Base-by-base conservation (phyloP, 2,797 vertebrate genomes). In the Onychomys torridus region DNA sequence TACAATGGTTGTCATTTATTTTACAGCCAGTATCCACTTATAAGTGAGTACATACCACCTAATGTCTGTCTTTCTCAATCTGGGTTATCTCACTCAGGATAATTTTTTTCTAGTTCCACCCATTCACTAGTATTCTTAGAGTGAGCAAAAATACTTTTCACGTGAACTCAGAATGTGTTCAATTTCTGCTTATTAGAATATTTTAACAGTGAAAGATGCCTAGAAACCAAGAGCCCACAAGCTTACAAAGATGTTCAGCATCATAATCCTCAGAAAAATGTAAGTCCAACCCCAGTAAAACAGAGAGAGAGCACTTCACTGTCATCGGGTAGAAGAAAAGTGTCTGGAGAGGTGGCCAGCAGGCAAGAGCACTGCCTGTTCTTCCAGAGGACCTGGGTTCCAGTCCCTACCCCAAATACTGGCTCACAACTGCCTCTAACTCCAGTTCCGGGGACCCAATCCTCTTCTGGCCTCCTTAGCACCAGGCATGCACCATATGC, bases 101-200 rank as follows among this genome's bases (percentile, higher is more conserved):
- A 21, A 73, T 40, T 73, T 37, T 73, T 71, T 71, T 23, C 34
- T 73, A 37, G 7, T 73, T 23, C n/a, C 16, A 73, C 23, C 69
- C 69, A 71, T 73, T 37, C 37, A 9, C n/a, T 43, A 93, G 55
- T 49, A 29, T 89, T 73, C 89, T 52, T 81, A 86, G 17, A 11
- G 43, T 82, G 65, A 93, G 17, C 59, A 57, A 71, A 75, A 81
- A 83, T 52, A 88, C 10, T 81, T 93, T 65, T 79, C 85, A 79
- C 16, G 14, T 69, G 57, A 55, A 13, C 21, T 37, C 89, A 34
- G 37, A 21, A 55, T 67, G 46, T 49, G 10, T 94, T 92, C 46
- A 34, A 73, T 63, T 73, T 92, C 65, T 81, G 21, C 40, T 83
- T 75, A 86, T 34, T 63, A 71, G 43, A 43, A 86, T 59, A 55